Base-by-base conservation (phyloP, 2,888 invertebrate genomes). In the Nemotelus pantherinus region DNA sequence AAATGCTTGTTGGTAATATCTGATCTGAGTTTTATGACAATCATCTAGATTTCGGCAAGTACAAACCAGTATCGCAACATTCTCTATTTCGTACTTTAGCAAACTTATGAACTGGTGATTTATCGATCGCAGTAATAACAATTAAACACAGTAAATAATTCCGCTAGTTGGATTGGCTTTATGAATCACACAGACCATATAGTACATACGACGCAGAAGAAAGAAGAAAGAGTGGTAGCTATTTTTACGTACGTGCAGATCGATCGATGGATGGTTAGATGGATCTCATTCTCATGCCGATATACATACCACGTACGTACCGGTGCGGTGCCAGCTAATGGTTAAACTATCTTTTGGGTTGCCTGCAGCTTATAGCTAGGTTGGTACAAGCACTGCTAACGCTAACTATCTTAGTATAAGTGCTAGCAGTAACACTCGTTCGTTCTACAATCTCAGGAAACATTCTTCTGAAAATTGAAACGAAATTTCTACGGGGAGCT, bases 91-190 rank as follows among this genome's bases (percentile, higher is more conserved):
- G 25, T 25, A 25, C 25, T 25, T 25, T 25, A 25, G 25, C 25
- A 25, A 25, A 25, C 25, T 25, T 25, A 25, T 25, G 25, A 25
- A 25, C 41, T 63, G 7, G 39, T 50, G 72, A 72, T 72, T 72
- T 72, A 72, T 72, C 45, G 72, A 58, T 72, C 47, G 72, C 44
- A 47, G 58, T 58, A 58, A 57, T 58, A 72, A 70, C 70, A 70
- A 72, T 72, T 72, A 72, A 58, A 58, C 57, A 72, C 72, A 72
- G 74, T 60, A 74, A 74, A 50, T 48, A 50, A 74, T 47, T 60
- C 74, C 72, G 72, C 72, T 72, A 72, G 72, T 10, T 47, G 58
- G 57, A 48, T 63, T 74, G 63, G 48, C 25, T 60, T 6, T 53
- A 55, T 74, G 74, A 74, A 41, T 74, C 60, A 74, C 60, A 50